A percentile compares a stretch with the other conserved stretches of the same genome.
Conservation (phyloP, 2,797 vertebrate genomes). For the Neomorphus geoffroyi region DNA sequence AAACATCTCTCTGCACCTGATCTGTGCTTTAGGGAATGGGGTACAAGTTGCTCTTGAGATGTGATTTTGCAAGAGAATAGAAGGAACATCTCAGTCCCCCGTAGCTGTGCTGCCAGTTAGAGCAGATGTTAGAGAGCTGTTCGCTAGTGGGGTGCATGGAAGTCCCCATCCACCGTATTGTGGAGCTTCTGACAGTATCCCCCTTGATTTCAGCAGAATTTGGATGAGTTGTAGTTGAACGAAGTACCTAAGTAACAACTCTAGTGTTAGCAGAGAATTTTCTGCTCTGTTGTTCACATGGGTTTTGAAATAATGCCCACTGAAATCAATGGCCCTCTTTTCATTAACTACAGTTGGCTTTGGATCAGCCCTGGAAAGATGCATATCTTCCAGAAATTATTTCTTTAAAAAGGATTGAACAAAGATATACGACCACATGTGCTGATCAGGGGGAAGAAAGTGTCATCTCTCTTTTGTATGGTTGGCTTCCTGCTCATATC, state of each 20-base stretch:
- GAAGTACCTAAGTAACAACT: neutral
- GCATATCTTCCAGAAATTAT: conserved; percentile 23
- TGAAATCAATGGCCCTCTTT: conserved; percentile 27
- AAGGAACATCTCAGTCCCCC: neutral
- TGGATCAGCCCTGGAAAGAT: conserved; percentile 12
- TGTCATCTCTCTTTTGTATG: conserved; percentile 25
- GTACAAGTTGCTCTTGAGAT: neutral
- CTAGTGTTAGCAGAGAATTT: neutral
- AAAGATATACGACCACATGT: neutral
- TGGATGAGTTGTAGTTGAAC: neutral
- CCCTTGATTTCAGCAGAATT: neutral
- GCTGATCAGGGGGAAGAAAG: neutral
- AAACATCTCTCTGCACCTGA: neutral
- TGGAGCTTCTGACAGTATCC: neutral
- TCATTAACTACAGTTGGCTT: conserved; percentile 25
- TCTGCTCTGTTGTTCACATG: conserved; percentile 17
- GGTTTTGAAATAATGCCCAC: conserved; percentile 1
- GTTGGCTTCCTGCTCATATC: conserved; percentile 57
- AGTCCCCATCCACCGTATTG: neutral
- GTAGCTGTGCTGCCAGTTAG: neutral
- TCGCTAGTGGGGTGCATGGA: neutral
- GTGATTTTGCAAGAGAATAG: neutral
- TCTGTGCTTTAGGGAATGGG: neutral
- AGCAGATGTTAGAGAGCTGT: neutral
- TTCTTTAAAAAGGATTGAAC: neutral